Conservation (phyloP, 2,113 vertebrate species). For the Planiliza haematocheilus region DNA sequence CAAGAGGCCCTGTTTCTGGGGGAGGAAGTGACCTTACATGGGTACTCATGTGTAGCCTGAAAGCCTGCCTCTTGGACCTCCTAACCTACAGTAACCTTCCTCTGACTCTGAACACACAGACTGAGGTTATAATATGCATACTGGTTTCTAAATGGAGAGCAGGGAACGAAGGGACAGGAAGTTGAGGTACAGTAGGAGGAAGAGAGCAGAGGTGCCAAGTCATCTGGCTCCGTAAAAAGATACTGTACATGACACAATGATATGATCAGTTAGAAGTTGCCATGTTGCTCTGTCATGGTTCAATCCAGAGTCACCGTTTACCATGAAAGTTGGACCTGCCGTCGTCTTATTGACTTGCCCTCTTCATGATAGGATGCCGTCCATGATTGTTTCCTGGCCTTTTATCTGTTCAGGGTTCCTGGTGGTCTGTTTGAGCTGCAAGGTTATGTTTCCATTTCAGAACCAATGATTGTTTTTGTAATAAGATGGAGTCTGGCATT, state of each 20-base stretch:
- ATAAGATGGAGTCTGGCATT: no score
- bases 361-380: no score
- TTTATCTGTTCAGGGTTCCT: no score
- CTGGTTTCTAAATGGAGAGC: not conserved
- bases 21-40: conserved; percentile 78
- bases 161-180: conserved; percentile 1
- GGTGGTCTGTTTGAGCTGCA: no score
- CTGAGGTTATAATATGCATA: not conserved
- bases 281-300: not conserved
- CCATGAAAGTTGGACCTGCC: not conserved
- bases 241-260: not conserved
- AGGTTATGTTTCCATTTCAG: no score
- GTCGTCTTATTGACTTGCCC: no score
- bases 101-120: conserved; percentile 5
- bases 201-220: not conserved
- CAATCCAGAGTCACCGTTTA: not conserved
- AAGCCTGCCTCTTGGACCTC: not conserved
- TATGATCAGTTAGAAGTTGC: not conserved
- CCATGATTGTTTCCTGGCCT: no score
- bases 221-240: conserved; percentile 8
- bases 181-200: not conserved
- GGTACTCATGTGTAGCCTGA: conserved; percentile 38
- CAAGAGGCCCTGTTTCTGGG: conserved; percentile 36
- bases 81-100: conserved; percentile 45
- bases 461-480: no score